Base-by-base conservation (phyloP, 2,113 vertebrate species). In the Sylvilagus bachmani region DNA sequence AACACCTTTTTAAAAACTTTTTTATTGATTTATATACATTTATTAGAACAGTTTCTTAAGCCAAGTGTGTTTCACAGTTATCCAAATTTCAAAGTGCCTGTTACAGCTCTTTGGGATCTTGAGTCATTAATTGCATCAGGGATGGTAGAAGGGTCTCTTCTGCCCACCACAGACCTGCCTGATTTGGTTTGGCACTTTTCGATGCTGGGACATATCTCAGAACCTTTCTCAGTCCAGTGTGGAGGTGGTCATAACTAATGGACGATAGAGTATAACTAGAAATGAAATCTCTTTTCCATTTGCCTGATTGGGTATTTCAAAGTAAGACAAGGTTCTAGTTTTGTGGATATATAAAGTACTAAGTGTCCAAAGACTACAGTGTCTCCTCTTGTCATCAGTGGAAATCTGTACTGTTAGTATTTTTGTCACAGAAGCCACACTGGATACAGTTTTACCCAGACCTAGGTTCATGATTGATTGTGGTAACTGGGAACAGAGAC, bases 21-120 rank as follows among this genome's bases (percentile, higher is more conserved):
- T 91, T 82, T 74, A 53, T 49, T 91, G 58, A 86, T 36, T 95
- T 61, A 11, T 11, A 25, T 61, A 11, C 9, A 25, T 67, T 84
- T 24, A 73, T 75, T 88, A 66, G 27, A 75, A 27, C 19, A 81
- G 53, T 55, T 89, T 92, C 74, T 77, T 90, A 87, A 87, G 5
- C 81, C 74, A 51, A 58, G 27, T 53, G 9, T 7, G 0, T 21
- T 61, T 91, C 29, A 55, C 64, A 29, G 19, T 90, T 69, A 88
- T 0, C 9, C 49, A 36, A 2, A 27, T 95, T 96, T 92, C 64
- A 86, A 33, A 92, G 62, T 89, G 51, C 33, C 86, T 92, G 27
- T 81, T 74, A 13, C 5, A 81, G n/a, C 1, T 86, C 27, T 71
- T 49, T 1, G 3, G 44, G 44, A 3, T 85, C 89, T 91, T 33